Evolutionary conservation across 1,140 invertebrate species (phyloP).

Genomic region (Brachionus calyciflorus): DNA sequence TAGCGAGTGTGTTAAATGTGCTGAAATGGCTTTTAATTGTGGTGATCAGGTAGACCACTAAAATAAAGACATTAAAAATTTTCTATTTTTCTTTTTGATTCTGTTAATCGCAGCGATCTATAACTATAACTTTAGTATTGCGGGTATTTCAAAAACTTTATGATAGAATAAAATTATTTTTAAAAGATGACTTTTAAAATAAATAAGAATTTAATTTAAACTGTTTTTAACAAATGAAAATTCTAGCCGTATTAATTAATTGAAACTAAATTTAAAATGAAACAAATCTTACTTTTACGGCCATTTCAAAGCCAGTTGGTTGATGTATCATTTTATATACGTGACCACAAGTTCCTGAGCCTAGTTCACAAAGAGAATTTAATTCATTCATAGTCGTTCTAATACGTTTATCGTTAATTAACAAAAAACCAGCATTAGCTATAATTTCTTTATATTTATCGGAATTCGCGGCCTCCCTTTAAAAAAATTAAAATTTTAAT

Average conservation of each 20-base stretch:
- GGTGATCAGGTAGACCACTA: no score
- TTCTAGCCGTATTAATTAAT: slow-evolving; percentile 8
- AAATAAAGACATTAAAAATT: no score
- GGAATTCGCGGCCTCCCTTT: slow-evolving; percentile 2
- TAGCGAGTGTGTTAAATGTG: no score
- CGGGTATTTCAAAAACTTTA: no score
- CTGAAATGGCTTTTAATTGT: no score
- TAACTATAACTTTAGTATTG: no score
- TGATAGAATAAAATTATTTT: no score
- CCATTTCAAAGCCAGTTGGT: slow-evolving; percentile 77
- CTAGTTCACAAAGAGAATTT: slow-evolving; percentile 81
- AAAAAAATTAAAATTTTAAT: background rate
- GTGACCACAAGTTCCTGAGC: slow-evolving; percentile 93
- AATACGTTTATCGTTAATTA: background rate
- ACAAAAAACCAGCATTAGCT: slow-evolving; percentile 6
- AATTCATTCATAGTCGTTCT: slow-evolving; percentile 70
- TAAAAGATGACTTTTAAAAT: no score
- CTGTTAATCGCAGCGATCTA: no score
- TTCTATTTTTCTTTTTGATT: no score
- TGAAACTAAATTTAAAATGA: slow-evolving; percentile 47
- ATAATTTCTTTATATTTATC: slow-evolving; percentile 31
- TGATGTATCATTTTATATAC: slow-evolving; percentile 92
- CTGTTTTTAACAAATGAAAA: no score
- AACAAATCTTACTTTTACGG: slow-evolving; percentile 75
- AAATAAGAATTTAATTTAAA: no score